A percentile compares a stretch with the other conserved stretches of the same genome.
Conservation (phyloP, 2,888 invertebrate genomes). For the Ceraclea dissimilis region DNA sequence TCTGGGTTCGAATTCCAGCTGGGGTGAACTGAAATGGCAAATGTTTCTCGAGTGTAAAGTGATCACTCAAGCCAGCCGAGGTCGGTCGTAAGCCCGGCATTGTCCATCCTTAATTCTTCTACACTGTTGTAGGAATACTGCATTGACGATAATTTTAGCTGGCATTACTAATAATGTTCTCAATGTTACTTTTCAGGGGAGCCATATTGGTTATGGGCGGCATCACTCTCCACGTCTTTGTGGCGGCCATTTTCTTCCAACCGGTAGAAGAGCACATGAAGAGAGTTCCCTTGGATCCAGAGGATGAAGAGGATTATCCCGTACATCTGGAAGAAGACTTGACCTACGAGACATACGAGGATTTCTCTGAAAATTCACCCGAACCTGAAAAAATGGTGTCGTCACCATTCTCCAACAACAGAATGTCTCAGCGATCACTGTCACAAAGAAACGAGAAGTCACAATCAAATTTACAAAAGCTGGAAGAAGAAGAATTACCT, state of each 20-base stretch:
- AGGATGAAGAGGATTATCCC: conserved; percentile 33
- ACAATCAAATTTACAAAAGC: conserved; percentile 2
- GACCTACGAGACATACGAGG: conserved; percentile 22
- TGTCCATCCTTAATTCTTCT: too few species aligned
- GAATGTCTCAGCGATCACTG: not conserved
- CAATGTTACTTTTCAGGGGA: conserved; percentile 53
- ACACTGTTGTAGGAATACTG: too few species aligned
- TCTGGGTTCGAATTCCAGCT: not conserved
- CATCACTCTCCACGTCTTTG: conserved; percentile 75
- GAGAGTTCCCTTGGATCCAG: conserved; percentile 43
- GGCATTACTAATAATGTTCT: too few species aligned
- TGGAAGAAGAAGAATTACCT: conserved; percentile 25
- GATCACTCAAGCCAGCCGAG: too few species aligned
- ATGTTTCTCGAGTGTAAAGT: too few species aligned
- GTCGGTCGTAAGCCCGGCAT: too few species aligned
- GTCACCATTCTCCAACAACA: conserved; percentile 3
- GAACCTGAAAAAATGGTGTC: conserved; percentile 5
- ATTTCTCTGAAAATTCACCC: conserved; percentile 16
- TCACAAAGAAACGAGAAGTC: not conserved
- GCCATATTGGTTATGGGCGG: conserved; percentile 76
- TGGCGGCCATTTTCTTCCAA: conserved; percentile 76
- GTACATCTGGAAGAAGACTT: conserved; percentile 17
- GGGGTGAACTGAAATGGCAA: too few species aligned
- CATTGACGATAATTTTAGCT: too few species aligned
- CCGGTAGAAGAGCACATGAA: conserved; percentile 78